Base-by-base conservation (phyloP, 2,888 invertebrate species). In the Latheticus oryzae region DNA sequence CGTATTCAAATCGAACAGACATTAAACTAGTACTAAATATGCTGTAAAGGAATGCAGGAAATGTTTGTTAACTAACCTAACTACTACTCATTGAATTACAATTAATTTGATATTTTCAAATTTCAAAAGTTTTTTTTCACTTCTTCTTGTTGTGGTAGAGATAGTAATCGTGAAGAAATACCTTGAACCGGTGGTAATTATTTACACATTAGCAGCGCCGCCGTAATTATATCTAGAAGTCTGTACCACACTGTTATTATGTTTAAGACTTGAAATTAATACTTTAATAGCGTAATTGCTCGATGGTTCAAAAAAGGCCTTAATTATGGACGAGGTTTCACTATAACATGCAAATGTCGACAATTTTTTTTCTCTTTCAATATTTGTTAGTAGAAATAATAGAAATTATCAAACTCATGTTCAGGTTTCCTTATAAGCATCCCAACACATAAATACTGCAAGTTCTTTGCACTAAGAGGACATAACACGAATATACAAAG, bases 141-240 rank as follows among this genome's bases (percentile, higher is more conserved):
- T n/a, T n/a, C n/a, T n/a, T n/a, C n/a, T n/a, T n/a, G n/a, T n/a
- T n/a, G n/a, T n/a, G n/a, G n/a, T n/a, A n/a, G 64, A 73, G 76
- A 76, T 76, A 74, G 71, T 61, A 70, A 76, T 75, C 75, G 72
- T 73, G 72, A 67, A n/a, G n/a, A n/a, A 72, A 72, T 73, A 73
- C 73, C 74, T 74, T 73, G 75, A 72, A 74, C 71, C 66, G 59
- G 50, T 60, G n/a, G 76, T 77, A 78, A 78, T 78, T 78, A 78
- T 78, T 78, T 78, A 77, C 77, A 77, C 78, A 78, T 78, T 78
- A 78, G 77, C 77, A 71, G 69, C 66, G 69, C 69, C 42, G 58
- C 67, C 67, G 72, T 78, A 78, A 78, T 78, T 78, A 74, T 70
- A 73, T 72, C 72, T 72, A 69, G 68, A 64, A 73, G 68, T n/a